These are phyloP conservation scores for Onchidella celtica DNA, from an alignment of 2,888 invertebrate species.

Conservation along the genomic window DNA sequence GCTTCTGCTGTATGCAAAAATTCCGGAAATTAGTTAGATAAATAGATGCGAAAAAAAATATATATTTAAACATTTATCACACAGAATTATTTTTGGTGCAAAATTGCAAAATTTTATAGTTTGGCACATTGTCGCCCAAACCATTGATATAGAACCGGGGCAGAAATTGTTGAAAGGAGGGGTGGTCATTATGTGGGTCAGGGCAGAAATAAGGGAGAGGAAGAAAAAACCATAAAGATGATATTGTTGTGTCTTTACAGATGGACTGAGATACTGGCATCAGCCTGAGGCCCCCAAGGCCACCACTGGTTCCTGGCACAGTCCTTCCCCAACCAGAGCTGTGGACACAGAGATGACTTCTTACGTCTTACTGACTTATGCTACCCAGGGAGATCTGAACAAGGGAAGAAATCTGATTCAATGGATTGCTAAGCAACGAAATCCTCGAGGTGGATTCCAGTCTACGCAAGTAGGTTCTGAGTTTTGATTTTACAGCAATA, in stretches of 20 bases:
- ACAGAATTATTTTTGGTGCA: too few relatives aligned
- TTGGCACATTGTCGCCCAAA: too few relatives aligned
- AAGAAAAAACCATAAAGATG: too few relatives aligned
- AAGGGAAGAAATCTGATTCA: conserved; percentile 73
- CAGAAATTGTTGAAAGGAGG: conserved; percentile 7
- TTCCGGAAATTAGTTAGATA: too few relatives aligned
- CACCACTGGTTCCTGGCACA: conserved; percentile 57
- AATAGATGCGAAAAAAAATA: too few relatives aligned
- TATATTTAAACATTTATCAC: too few relatives aligned
- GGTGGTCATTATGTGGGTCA: not conserved
- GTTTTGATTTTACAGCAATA: too few relatives aligned
- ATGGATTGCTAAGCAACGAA: conserved; percentile 77
- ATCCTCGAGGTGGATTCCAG: conserved; percentile 77
- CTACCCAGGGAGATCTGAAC: conserved; percentile 61
- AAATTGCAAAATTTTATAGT: too few relatives aligned
- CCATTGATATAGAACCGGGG: too few relatives aligned
- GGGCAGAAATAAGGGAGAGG: too few relatives aligned
- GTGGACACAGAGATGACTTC: conserved; percentile 78
- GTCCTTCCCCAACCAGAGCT: conserved; percentile 66
- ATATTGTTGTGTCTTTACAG: too few relatives aligned
- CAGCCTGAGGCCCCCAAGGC: conserved; percentile 58
- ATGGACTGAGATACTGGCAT: conserved; percentile 67
- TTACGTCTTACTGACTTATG: conserved; percentile 77
- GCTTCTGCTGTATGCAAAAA: too few relatives aligned
- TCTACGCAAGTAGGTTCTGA: conserved; percentile 78